Percentiles rank a stretch among this genome's conserved stretches.
phyloP scores from a whole-genome alignment of 2,113 vertebrate genomes.

The Hippotragus niger region DNA sequence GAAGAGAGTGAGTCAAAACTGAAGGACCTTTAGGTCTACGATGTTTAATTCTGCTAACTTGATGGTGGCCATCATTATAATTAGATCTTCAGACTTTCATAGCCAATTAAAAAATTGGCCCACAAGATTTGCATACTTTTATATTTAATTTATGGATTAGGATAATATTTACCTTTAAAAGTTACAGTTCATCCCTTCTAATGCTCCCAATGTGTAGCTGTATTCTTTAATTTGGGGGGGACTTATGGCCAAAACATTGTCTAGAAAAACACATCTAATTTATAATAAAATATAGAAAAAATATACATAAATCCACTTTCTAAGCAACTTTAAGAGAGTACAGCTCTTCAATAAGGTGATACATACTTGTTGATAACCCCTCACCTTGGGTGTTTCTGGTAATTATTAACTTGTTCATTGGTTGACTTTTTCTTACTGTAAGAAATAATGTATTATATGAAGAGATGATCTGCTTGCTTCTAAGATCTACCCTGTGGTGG shows the following conservation, averaged over 20 bases:
- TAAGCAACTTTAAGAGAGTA: not conserved
- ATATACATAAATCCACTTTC: not conserved
- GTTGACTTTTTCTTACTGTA: not conserved
- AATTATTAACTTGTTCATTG: not conserved
- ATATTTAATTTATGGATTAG: not conserved
- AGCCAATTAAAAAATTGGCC: not conserved
- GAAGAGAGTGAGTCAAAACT: not conserved
- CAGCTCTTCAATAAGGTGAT: not conserved
- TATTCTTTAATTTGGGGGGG: not conserved
- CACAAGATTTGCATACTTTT: not conserved
- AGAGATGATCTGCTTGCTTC: conserved; percentile 7
- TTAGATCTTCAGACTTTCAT: not conserved
- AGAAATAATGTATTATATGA: conserved; percentile 1
- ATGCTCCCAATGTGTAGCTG: not conserved
- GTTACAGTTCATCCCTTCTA: not conserved
- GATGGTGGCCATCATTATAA: not conserved
- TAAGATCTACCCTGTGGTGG: not conserved
- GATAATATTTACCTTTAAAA: not conserved
- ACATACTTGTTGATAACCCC: not conserved
- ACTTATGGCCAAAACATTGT: not conserved
- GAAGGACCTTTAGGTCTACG: not conserved
- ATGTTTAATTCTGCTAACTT: not conserved
- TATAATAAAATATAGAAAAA: conserved; percentile 12
- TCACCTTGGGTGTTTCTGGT: not conserved
- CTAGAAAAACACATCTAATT: not conserved